phyloP scores from a whole-genome alignment of 1,140 invertebrate species.

The Sycobia sp. region DNA sequence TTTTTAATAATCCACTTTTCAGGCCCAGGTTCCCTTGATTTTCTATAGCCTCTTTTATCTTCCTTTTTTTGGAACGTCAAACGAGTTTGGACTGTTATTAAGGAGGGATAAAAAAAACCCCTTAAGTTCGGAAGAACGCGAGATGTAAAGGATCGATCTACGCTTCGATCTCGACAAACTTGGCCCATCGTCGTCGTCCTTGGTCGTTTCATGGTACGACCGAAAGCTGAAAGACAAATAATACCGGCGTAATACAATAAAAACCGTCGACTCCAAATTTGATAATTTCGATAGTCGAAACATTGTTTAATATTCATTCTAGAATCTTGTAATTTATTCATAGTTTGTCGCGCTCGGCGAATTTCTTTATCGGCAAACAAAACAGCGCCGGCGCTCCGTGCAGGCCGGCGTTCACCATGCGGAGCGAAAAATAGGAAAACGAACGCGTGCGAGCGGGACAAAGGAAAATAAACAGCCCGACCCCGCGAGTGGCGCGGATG shows the following conservation, averaged over 20 bases:
- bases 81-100: too few relatives aligned
- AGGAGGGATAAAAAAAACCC: too few relatives aligned
- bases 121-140: too few relatives aligned
- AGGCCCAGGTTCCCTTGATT: not conserved
- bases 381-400: not conserved
- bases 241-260: constrained; percentile 1
- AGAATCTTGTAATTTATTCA: constrained; percentile 33
- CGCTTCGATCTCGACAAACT: too few relatives aligned
- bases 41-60: not conserved
- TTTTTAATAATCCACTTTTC: constrained; percentile 30
- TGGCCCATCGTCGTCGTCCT: too few relatives aligned
- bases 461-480: constrained; percentile 21
- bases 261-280: constrained; percentile 25
- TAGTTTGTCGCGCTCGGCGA: constrained; percentile 31
- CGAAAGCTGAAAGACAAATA: not conserved
- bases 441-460: not conserved
- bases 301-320: constrained; percentile 29
- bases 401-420: constrained; percentile 1
- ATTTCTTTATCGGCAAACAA: constrained; percentile 35
- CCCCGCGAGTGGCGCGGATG: constrained; percentile 5
- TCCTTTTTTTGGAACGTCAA: not conserved
- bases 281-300: constrained; percentile 13
- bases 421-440: constrained; percentile 26
- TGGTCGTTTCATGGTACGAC: too few relatives aligned
- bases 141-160: too few relatives aligned